These are phyloP conservation scores for Cyanoramphus novaezelandiae DNA, from an alignment of 2,113 vertebrate species.

Conservation along the genomic window DNA sequence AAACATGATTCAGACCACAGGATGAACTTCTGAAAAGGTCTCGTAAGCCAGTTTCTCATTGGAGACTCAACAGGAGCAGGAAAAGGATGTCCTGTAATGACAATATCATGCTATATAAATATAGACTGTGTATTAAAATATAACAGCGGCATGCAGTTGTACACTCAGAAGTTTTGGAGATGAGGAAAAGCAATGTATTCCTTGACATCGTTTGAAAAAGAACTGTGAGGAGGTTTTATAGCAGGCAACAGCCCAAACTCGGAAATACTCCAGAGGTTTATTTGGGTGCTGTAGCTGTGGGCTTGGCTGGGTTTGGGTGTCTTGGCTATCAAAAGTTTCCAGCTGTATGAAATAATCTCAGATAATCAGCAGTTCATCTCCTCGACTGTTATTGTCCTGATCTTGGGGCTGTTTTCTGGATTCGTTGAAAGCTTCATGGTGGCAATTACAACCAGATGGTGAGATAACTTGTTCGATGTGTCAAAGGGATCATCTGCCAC, in stretches of 20 bases:
- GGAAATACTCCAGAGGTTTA: not conserved
- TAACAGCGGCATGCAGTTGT: not conserved
- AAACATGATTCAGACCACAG: not conserved
- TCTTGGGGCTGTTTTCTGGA: not conserved
- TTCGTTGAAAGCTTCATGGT: slow-evolving; percentile 3
- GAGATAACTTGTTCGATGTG: rapidly evolving
- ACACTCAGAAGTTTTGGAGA: not conserved
- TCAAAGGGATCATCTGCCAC: not conserved
- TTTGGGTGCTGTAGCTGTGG: not conserved
- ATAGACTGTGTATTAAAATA: not conserved
- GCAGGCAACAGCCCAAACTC: not conserved
- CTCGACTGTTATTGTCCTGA: not conserved
- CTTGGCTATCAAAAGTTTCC: not conserved
- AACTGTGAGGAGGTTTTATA: not conserved
- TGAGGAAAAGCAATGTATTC: not conserved
- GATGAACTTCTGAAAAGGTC: not conserved
- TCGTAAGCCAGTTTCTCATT: not conserved
- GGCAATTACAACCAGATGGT: slow-evolving; percentile 35
- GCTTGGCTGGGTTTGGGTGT: not conserved
- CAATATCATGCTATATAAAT: not conserved
- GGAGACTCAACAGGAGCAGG: not conserved
- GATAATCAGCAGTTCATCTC: not conserved
- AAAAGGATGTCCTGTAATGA: not conserved
- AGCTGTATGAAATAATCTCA: not conserved
- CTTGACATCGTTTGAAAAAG: not conserved